phyloP scores from a whole-genome alignment of 1,140 invertebrate genomes.

The Diorhabda carinulata region DNA sequence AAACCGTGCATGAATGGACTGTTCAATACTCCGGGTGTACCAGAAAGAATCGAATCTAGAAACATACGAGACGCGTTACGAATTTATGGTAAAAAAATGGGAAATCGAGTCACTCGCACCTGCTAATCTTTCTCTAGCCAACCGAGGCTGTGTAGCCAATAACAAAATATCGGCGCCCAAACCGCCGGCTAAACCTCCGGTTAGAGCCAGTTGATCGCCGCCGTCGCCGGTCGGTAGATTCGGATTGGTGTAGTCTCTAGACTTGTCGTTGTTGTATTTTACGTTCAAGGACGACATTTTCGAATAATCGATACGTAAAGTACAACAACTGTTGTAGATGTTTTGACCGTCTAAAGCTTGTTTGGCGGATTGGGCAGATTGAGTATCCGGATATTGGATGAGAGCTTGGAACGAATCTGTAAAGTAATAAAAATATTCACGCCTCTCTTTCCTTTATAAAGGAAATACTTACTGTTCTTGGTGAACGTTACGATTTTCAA shows the following conservation, averaged over 20 bases:
- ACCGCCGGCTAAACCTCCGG: constrained; percentile 56
- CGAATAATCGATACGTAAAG: constrained; percentile 97
- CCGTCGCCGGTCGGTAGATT: constrained; percentile 89
- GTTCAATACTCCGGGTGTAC: constrained; percentile 74
- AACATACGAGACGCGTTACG: constrained; percentile 11
- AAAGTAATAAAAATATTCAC: constrained; percentile 47
- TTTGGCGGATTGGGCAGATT: constrained; percentile 94
- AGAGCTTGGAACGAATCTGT: constrained; percentile 98
- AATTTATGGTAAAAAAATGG: not conserved
- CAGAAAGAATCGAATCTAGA: constrained; percentile 47
- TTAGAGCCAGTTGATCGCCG: constrained; percentile 51
- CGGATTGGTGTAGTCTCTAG: constrained; percentile 97
- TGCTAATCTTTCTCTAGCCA: constrained; percentile 48
- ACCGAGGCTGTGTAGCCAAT: constrained; percentile 47
- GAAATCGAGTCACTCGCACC: constrained; percentile 28
- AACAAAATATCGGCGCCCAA: constrained; percentile 54
- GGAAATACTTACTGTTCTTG: constrained; percentile 89
- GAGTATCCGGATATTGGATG: constrained; percentile 96
- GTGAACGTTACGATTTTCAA: constrained; percentile 99
- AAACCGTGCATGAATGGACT: constrained; percentile 78
- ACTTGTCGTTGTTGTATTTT: constrained; percentile 99
- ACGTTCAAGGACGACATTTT: constrained; percentile 97
- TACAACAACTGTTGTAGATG: constrained; percentile 98
- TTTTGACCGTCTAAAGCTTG: constrained; percentile 96
- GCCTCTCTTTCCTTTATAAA: too few relatives aligned